These are phyloP conservation scores for Chaetodon trifasciatus DNA, from an alignment of 2,797 vertebrate species.

Conservation along the genomic window DNA sequence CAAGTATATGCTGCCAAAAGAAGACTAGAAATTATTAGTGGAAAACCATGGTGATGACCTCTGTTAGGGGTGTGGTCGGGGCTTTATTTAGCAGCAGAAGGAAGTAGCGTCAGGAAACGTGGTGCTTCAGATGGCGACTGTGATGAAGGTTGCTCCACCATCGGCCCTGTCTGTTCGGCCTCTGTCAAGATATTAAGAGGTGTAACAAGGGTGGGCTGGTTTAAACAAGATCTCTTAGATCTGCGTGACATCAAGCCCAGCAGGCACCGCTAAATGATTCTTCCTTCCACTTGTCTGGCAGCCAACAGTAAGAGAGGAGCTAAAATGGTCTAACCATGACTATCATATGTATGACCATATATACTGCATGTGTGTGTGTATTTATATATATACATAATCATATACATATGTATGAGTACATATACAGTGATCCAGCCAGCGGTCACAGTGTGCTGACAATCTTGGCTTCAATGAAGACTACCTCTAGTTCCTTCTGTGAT, in stretches of 20 bases:
- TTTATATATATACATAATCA: too few relatives aligned
- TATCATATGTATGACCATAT: slow-evolving; percentile 10
- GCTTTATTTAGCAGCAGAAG: slow-evolving; percentile 1
- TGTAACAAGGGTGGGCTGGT: slow-evolving; percentile 5
- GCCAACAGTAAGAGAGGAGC: too few relatives aligned
- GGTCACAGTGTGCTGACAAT: slow-evolving; percentile 26
- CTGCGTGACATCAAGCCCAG: slow-evolving; percentile 23
- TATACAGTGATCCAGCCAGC: slow-evolving; percentile 5
- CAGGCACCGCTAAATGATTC: background rate
- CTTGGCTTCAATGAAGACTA: slow-evolving; percentile 35
- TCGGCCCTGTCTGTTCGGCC: slow-evolving; percentile 8
- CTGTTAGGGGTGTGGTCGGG: background rate
- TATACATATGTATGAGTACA: background rate
- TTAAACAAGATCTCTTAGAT: background rate
- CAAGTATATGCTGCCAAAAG: background rate
- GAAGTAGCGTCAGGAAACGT: background rate
- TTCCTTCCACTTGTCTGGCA: background rate
- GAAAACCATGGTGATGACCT: background rate
- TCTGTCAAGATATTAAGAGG: slow-evolving; percentile 12
- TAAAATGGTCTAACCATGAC: background rate
- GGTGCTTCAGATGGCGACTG: background rate
- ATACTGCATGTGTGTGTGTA: background rate
- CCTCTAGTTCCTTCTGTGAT: slow-evolving; percentile 55
- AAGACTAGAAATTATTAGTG: too few relatives aligned
- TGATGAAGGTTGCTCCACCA: slow-evolving; percentile 10